Conservation (phyloP, 35 echinoderm and acorn worm genomes). For the Heliocidaris tuberculata region DNA sequence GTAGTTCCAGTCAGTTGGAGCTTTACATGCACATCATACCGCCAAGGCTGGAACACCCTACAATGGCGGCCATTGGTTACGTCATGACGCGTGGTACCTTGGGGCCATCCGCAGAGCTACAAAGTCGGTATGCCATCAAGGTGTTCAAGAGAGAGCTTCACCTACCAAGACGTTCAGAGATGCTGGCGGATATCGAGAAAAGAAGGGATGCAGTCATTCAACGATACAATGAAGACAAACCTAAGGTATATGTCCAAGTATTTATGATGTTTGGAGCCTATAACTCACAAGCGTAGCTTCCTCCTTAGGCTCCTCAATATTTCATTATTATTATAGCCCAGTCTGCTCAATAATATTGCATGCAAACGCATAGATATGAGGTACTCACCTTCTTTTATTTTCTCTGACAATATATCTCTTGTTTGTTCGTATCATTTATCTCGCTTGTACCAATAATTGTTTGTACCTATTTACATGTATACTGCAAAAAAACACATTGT, state of each 20-base stretch:
- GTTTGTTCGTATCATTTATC: no score
- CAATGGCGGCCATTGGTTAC: slow-evolving; percentile 45
- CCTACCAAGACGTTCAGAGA: slow-evolving; percentile 26
- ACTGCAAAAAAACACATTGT: no score
- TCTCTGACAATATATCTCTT: no score
- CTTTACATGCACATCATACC: slow-evolving; percentile 67
- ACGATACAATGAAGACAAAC: slow-evolving; percentile 6
- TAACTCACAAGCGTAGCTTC: no score
- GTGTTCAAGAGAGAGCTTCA: slow-evolving; percentile 43
- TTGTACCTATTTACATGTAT: no score
- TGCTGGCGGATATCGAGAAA: slow-evolving; percentile 40
- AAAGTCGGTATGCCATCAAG: slow-evolving; percentile 51
- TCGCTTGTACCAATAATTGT: no score
- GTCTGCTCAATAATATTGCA: no score
- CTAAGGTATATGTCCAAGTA: slow-evolving; percentile 13
- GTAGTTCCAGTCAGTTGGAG: slow-evolving; percentile 40
- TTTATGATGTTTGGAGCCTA: no score
- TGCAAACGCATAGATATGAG: no score
- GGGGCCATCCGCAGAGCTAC: slow-evolving; percentile 43
- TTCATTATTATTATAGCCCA: no score
- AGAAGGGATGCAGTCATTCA: slow-evolving; percentile 18
- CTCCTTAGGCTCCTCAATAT: no score
- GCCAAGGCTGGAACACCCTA: slow-evolving; percentile 40
- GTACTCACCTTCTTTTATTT: no score
- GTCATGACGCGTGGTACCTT: slow-evolving; percentile 24